Base-by-base conservation (phyloP, 2,113 vertebrate species). In the Nothoprocta pentlandii region DNA sequence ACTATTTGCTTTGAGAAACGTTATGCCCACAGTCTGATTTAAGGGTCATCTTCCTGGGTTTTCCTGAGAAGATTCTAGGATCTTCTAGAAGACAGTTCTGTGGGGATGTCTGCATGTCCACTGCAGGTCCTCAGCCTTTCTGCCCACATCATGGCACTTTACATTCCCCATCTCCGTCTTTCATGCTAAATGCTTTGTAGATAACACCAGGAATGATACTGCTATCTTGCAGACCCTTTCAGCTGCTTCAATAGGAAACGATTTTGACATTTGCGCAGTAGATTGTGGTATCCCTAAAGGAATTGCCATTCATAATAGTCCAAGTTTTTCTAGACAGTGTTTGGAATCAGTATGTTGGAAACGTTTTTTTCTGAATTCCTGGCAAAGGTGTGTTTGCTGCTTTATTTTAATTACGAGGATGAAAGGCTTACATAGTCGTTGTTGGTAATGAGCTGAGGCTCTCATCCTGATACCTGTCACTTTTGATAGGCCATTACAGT, bases 351-450 rank as follows among this genome's bases (percentile, higher is more conserved):
- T 73, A 32, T 28, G 46, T 86, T 87, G n/a, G 73, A 92, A 88
- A 39, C 62, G 6, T 67, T 13, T 68, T 36, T 30, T 10, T 34
- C 59, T 64, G 22, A 49, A 22, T 49, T 39, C 32, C 51, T 78
- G 54, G 41, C 26, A 68, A 62, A 80, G 26, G 28, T 42, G 30
- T 64, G 47, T n/a, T 84, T 93, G 9, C 73, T 93, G 80, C 53
- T 79, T 95, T 95, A 79, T 79, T 93, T 94, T 89, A 79, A 92
- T 94, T 87, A 89, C 36, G 12, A 68, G 34, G 61, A 83, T 92
- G 92, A 81, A 85, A 85, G 47, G 56, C 87, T n/a, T 68, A 34
- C 6, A 12, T 90, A 74, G 53, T 44, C 92, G 91, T 75, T 92
- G 80, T 83, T 87, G 63, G 49, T 67, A 67, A 49, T 46, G 25